phyloP scores from a whole-genome alignment of 2,888 invertebrate species.

The Hyposoter dolosus region DNA sequence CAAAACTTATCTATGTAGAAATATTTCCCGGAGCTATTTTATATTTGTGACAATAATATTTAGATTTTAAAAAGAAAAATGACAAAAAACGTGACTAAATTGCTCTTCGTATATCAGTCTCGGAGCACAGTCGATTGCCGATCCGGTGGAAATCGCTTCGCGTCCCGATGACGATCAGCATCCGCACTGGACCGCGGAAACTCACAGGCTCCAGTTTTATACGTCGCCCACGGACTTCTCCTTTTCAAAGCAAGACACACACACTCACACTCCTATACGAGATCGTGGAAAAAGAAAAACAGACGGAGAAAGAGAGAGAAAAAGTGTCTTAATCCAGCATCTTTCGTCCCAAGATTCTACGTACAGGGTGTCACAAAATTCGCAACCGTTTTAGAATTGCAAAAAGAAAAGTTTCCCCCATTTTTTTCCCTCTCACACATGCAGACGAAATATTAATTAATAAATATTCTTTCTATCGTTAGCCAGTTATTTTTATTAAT shows the following conservation, averaged over 20 bases:
- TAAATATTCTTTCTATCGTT: background rate
- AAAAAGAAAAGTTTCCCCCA: background rate
- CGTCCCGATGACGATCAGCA: constrained; percentile 73
- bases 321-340: background rate
- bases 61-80: background rate
- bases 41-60: background rate
- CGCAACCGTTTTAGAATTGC: background rate
- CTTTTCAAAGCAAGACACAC: constrained; percentile 62
- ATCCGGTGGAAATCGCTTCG: constrained; percentile 65
- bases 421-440: background rate
- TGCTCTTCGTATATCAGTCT: background rate
- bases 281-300: constrained; percentile 40
- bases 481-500: background rate
- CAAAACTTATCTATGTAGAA: background rate
- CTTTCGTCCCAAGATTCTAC: background rate
- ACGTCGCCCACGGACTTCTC: constrained; percentile 81
- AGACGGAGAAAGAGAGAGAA: constrained; percentile 27
- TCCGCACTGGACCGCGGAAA: constrained; percentile 80
- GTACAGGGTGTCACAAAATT: constrained; percentile 41
- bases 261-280: constrained; percentile 38
- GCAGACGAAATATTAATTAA: background rate
- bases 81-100: background rate
- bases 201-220: constrained; percentile 81
- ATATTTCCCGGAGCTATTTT: background rate
- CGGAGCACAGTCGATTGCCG: constrained; percentile 50